Evolutionary conservation across 2,888 invertebrate species (phyloP).

Genomic region (Drosophila conformis): DNA sequence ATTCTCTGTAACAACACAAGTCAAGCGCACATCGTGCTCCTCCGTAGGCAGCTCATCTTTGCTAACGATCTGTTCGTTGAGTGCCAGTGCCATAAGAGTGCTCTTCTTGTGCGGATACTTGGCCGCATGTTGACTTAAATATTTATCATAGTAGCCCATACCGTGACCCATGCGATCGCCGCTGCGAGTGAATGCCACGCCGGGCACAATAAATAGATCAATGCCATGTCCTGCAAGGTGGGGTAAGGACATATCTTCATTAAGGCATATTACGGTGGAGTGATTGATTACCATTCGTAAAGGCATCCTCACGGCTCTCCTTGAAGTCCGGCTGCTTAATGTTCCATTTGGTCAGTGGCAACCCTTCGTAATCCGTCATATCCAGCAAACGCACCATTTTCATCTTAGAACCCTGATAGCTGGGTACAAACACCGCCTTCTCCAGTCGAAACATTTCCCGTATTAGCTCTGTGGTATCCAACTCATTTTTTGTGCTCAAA

Average conservation of each 20-base stretch:
- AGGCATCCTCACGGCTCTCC: constrained; percentile 90
- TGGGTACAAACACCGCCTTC: constrained; percentile 90
- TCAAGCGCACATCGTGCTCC: constrained; percentile 90
- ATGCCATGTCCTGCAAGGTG: constrained; percentile 87
- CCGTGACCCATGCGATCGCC: constrained; percentile 94
- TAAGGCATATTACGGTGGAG: too few species aligned
- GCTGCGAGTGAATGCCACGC: constrained; percentile 92
- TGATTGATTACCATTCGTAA: constrained; percentile 88
- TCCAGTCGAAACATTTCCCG: constrained; percentile 86
- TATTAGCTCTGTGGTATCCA: constrained; percentile 89
- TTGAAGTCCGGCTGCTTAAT: constrained; percentile 93
- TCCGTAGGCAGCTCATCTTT: constrained; percentile 89
- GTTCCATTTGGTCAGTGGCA: constrained; percentile 94
- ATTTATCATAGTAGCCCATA: constrained; percentile 97
- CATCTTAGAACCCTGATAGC: constrained; percentile 91
- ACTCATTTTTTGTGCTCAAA: constrained; percentile 89
- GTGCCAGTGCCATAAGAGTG: constrained; percentile 90
- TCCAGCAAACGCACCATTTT: constrained; percentile 93
- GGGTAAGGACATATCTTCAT: background rate
- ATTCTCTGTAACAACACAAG: constrained; percentile 88
- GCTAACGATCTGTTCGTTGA: constrained; percentile 92
- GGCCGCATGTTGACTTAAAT: constrained; percentile 86
- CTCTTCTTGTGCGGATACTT: constrained; percentile 84
- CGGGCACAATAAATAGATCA: constrained; percentile 95
- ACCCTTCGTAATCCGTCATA: constrained; percentile 89